phyloP scores from a whole-genome alignment of 2,113 vertebrate genomes.

The Lampris megalopsis region DNA sequence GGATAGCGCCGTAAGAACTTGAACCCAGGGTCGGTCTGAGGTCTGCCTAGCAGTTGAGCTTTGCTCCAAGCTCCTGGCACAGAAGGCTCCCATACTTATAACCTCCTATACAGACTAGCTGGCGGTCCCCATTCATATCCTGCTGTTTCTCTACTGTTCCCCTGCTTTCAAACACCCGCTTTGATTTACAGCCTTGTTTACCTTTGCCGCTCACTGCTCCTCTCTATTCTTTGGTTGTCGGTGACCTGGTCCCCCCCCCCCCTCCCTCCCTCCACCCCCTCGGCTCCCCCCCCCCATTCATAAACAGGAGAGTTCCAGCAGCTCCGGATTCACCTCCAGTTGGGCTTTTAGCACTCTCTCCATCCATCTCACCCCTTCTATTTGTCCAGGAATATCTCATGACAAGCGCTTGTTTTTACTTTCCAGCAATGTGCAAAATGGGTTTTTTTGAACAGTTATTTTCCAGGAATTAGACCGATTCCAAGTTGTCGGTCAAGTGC shows the following conservation, averaged over 20 bases:
- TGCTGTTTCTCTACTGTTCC: slow-evolving; percentile 59
- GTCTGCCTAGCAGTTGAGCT: slow-evolving; percentile 32
- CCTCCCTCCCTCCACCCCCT: slow-evolving; percentile 10
- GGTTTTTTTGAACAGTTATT: slow-evolving; percentile 13
- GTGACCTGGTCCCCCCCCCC: slow-evolving; percentile 14
- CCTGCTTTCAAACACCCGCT: slow-evolving; percentile 48
- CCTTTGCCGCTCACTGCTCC: slow-evolving; percentile 26
- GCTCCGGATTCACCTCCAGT: slow-evolving; percentile 10
- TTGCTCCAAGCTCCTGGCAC: slow-evolving; percentile 35
- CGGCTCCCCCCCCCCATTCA: slow-evolving; percentile 38
- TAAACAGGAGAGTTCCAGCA: slow-evolving; percentile 70
- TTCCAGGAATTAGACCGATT: neutral
- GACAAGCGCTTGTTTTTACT: slow-evolving; percentile 8
- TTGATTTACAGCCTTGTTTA: slow-evolving; percentile 58
- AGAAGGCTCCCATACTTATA: slow-evolving; percentile 57
- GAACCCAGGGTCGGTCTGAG: slow-evolving; percentile 13
- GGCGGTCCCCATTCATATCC: slow-evolving; percentile 22
- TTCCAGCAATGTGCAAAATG: slow-evolving; percentile 48
- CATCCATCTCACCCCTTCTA: neutral
- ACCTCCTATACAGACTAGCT: slow-evolving; percentile 47
- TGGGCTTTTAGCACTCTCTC: neutral
- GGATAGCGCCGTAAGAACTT: neutral
- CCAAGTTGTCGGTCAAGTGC: neutral
- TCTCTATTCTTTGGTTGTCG: slow-evolving; percentile 13
- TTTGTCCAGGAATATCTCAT: slow-evolving; percentile 54